Base-by-base conservation (phyloP, 2,888 invertebrate species). In the Drosophila mimica region DNA sequence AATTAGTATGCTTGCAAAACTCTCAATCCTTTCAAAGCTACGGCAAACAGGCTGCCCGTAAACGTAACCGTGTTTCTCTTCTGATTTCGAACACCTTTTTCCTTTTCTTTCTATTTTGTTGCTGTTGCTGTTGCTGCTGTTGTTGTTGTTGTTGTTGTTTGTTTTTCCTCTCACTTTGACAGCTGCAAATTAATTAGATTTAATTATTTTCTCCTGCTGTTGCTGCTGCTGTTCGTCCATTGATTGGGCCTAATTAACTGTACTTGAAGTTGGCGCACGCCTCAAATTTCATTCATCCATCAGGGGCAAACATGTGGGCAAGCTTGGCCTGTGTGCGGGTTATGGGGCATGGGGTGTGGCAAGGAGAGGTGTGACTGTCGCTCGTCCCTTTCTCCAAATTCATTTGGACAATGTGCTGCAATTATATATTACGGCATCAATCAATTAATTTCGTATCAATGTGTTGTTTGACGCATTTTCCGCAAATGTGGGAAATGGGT, bases 121-220 rank as follows among this genome's bases (percentile, higher is more conserved):
- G 7, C 15, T 36, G 36, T 15, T 15, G 36, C 2, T 36, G 34
- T 20, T 31, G 4, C 3, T 53, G 38, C 8, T 28, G 52, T 4
- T 33, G 13, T 33, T 53, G 7, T 20, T 33, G 36, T 4, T 54
- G 40, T n/a, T 38, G 6, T 56, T 38, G 46, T 46, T 56, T 38
- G 11, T 25, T 28, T 33, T n/a, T 28, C 28, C 36, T 54, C 64
- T 57, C 73, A 58, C 76, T 83, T 83, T 85, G 89, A 89, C 84
- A 85, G 87, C 85, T 83, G 84, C 84, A 88, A 88, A 85, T 85
- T 85, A 85, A 85, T 85, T 85, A 78, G 87, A 89, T 85, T 85
- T 88, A 87, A 85, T 88, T 85, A 85, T 85, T 83, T 83, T 70
- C 61, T 58, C 63, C 74, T 46, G 63, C 58, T 70, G 13, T 20